Percentiles rank a stretch among this genome's conserved stretches.
These are phyloP conservation scores for Arctia plantaginis DNA, from an alignment of 2,888 invertebrate genomes.

Conservation along the genomic window DNA sequence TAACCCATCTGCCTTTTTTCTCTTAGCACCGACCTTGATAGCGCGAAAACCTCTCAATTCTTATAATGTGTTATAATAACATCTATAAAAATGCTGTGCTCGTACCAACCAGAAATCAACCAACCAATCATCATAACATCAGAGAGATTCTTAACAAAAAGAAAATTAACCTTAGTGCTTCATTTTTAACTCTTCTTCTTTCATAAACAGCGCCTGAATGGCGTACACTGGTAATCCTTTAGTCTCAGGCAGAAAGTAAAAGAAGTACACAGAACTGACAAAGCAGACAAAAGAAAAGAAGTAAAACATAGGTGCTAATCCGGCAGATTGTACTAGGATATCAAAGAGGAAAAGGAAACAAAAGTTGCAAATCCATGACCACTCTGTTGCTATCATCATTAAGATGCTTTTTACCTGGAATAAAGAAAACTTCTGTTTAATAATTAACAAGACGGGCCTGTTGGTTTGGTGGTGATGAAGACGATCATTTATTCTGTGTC, in stretches of 20 bases:
- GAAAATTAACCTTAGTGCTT: not conserved
- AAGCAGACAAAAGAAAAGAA: slow-evolving; percentile 64
- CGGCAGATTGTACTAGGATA: not conserved
- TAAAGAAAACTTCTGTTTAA: not conserved
- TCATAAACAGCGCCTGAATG: slow-evolving; percentile 57
- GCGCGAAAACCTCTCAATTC: not conserved
- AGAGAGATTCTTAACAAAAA: not conserved
- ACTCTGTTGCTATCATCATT: slow-evolving; percentile 6
- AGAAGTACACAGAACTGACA: slow-evolving; percentile 54
- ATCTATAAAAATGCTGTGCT: not conserved
- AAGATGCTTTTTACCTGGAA: slow-evolving; percentile 20
- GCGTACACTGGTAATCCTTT: slow-evolving; percentile 65
- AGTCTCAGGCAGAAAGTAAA: slow-evolving; percentile 65
- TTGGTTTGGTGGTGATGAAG: too few relatives aligned
- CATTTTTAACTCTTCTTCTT: not conserved
- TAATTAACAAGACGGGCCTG: not conserved
- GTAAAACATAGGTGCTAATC: slow-evolving; percentile 62
- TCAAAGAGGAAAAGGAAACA: not conserved
- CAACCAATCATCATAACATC: not conserved
- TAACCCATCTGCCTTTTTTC: not conserved
- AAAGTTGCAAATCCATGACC: slow-evolving; percentile 9
- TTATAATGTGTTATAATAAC: not conserved
- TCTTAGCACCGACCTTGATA: not conserved
- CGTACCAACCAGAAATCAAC: not conserved
- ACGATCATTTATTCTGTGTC: too few relatives aligned